phyloP scores from a whole-genome alignment of 2,888 invertebrate species.

The Lutraria lutraria region DNA sequence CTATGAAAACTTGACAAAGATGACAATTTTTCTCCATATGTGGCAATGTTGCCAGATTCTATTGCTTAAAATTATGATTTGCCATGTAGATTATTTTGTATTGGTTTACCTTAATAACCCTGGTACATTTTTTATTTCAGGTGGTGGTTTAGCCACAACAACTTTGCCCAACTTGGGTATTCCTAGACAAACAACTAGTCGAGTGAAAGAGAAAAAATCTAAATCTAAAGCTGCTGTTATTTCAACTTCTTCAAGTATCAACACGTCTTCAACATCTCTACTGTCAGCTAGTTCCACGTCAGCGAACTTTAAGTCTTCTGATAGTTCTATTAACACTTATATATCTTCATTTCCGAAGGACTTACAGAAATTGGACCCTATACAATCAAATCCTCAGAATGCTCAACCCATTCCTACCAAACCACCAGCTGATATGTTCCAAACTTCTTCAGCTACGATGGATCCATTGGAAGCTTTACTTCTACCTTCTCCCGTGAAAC shows the following conservation, averaged over 20 bases:
- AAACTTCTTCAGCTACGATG: slow-evolving; percentile 10
- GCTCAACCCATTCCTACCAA: slow-evolving; percentile 12
- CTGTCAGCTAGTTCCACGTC: slow-evolving; percentile 17
- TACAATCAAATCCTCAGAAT: slow-evolving; percentile 23
- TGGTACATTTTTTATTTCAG: slow-evolving; percentile 39
- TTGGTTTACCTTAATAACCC: not conserved
- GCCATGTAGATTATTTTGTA: too few species aligned
- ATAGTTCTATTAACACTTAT: slow-evolving; percentile 33
- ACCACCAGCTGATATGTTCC: slow-evolving; percentile 19
- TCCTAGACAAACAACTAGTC: slow-evolving; percentile 33
- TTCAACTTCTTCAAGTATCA: not conserved
- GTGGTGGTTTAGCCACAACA: slow-evolving; percentile 40
- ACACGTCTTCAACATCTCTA: slow-evolving; percentile 14
- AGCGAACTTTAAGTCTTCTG: slow-evolving; percentile 32
- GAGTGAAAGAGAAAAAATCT: slow-evolving; percentile 53
- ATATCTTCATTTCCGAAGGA: slow-evolving; percentile 49
- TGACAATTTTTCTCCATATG: too few species aligned
- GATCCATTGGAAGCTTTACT: slow-evolving; percentile 45
- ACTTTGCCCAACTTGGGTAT: slow-evolving; percentile 38
- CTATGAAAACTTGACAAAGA: too few species aligned
- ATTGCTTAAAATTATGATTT: too few species aligned
- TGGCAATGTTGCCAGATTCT: too few species aligned
- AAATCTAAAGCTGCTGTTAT: slow-evolving; percentile 20
- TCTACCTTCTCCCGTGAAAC: slow-evolving; percentile 38
- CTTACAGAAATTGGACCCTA: slow-evolving; percentile 45